Evolutionary conservation across 2,888 invertebrate species (phyloP), one percentile per base, ranked within the genome.

Genomic region (Sphinx pinastri): DNA sequence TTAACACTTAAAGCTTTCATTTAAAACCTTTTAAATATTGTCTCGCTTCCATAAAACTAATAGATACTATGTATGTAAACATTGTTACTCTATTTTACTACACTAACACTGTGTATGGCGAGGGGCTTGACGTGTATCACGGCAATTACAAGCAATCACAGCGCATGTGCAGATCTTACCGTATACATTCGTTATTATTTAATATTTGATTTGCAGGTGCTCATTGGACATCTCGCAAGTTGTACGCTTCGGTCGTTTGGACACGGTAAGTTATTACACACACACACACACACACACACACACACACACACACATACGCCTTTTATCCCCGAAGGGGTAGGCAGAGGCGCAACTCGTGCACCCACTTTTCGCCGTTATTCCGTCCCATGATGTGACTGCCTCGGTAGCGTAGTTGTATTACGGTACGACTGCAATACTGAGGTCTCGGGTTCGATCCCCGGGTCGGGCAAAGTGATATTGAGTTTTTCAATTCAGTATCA

Each of bases 161-260:
- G 10, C 49, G 63, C 63, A 63, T 71, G 67, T 52, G 6, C 19
- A 25, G 1, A 45, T 11, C 4, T 63, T 16, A 2, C 16, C 13
- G 6, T 63, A 8, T 8, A 7, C 38, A 19, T 19, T 47, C 47
- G 19, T 49, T 63, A 47, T 47, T 19, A 16, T 16, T 47, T 47
- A 14, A 11, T 31, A 38, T 68, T 76, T 67, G 68, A 69, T 71
- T 82, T 87, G 55, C 88, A 93, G 93, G 74, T 94, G 94, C 74
- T 89, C 92, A 14, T 75, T 94, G 78, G 93, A 94, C 74, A 93
- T 94, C 67, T 86, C 93, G 8, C 93, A 94, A 89, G 91, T 94
- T 1, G 93, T 93, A 31, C 90, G 90, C 55, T 86, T 86, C 68
- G 94, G 94, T 14, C 91, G 93, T 51, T 76, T 92, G 70, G 93